Evolutionary conservation across 1,140 invertebrate genomes (phyloP), one percentile per base, ranked within the genome.

Genomic region (Brachionus rubens): DNA sequence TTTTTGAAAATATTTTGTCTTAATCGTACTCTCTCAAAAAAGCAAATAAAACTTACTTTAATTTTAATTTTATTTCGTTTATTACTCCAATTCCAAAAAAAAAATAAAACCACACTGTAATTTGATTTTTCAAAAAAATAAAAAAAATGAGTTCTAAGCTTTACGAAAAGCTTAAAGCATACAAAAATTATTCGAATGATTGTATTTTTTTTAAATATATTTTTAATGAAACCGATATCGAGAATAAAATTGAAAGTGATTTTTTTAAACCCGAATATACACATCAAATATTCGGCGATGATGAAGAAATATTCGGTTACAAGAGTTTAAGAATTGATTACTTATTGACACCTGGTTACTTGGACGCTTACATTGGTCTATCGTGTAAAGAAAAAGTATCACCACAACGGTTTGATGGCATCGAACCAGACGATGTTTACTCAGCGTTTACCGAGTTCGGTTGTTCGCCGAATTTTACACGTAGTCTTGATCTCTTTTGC

Each of bases 221-320:
- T 10, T 56, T 56, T 14, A 36, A 3, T 36, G 52, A 56, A 56
- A 56, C 5, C n/a, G 52, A 56, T n/a, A 14, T 36, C 2, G 16
- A 56, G 12, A 14, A 6, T 3, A 28, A 56, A 36, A 3, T 6
- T 14, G 16, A 14, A 24, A 36, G 10, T 3, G 24, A 4, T 28
- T 12, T 14, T 7, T 56, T 56, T n/a, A 56, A 56, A 16, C 52
- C 52, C 3, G 52, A 56, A n/a, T 56, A 12, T 24, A 56, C 52
- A 3, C 52, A 56, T 56, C 52, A 56, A 36, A 56, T 56, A 56
- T 56, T 56, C 21, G 52, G 52, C n/a, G 52, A 56, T 33, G 52
- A 56, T 16, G 94, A 97, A 85, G 91, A 88, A 76, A 94, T 96
- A 82, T 96, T 95, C 87, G 94, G 94, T 16, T 96, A 95, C 81